A percentile compares a stretch with the other conserved stretches of the same genome.
These are phyloP conservation scores for Drosophila neonasuta DNA, from an alignment of 2,888 invertebrate genomes.

Conservation along the genomic window DNA sequence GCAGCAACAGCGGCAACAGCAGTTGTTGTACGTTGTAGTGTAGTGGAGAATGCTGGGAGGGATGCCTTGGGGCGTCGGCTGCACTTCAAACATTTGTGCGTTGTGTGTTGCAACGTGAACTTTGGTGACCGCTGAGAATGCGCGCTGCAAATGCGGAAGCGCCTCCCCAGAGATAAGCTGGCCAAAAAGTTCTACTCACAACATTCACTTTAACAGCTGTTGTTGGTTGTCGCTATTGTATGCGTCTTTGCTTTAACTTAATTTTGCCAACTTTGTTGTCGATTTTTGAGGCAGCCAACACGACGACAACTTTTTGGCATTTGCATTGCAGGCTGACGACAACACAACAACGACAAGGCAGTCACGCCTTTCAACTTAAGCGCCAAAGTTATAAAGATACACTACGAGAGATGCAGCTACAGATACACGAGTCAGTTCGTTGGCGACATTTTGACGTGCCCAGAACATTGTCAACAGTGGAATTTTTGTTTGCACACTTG, in stretches of 20 bases:
- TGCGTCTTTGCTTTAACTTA: constrained; percentile 42
- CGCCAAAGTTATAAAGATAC: constrained; percentile 43
- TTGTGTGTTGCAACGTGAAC: constrained; percentile 63
- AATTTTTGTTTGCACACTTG: constrained; percentile 47
- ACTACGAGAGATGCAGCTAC: constrained; percentile 19
- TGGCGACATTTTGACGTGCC: constrained; percentile 66
- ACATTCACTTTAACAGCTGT: constrained; percentile 20
- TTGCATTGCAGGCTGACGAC: constrained; percentile 58
- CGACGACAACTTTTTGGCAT: constrained; percentile 60
- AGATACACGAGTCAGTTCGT: constrained; percentile 15
- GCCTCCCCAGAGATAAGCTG: constrained; percentile 68
- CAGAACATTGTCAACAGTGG: constrained; percentile 62
- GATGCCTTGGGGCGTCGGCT: constrained; percentile 46
- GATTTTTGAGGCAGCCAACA: constrained; percentile 34
- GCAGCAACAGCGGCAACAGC: background rate
- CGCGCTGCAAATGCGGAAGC: constrained; percentile 70
- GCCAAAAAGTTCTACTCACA: constrained; percentile 39
- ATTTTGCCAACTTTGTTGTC: constrained; percentile 60
- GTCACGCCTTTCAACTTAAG: constrained; percentile 66
- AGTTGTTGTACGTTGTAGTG: background rate
- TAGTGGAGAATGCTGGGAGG: background rate
- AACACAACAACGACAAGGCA: constrained; percentile 11
- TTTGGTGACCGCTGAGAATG: constrained; percentile 62
- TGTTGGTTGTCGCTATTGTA: constrained; percentile 18
- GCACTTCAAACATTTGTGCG: constrained; percentile 73